phyloP scores from a whole-genome alignment of 2,888 invertebrate genomes.

The Agrochola lychnidis region DNA sequence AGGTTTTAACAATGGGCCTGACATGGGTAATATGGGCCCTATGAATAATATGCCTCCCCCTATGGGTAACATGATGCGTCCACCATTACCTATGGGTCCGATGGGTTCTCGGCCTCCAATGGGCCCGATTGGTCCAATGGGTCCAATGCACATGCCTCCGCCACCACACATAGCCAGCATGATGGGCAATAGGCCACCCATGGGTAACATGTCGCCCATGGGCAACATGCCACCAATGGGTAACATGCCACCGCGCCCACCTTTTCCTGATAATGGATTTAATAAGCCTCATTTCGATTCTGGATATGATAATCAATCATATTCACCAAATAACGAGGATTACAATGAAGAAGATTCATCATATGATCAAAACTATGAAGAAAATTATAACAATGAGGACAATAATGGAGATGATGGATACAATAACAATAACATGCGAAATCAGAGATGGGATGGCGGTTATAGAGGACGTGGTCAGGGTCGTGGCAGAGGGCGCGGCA shows the following conservation, averaged over 20 bases:
- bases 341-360: conserved; percentile 73
- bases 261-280: conserved; percentile 84
- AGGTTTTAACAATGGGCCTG: conserved; percentile 81
- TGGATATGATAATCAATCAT: conserved; percentile 80
- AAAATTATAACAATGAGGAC: conserved; percentile 77
- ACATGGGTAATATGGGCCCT: conserved; percentile 71
- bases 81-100: conserved; percentile 73
- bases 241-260: conserved; percentile 76
- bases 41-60: conserved; percentile 70
- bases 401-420: conserved; percentile 79
- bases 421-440: conserved; percentile 70
- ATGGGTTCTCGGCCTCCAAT: conserved; percentile 68
- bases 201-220: conserved; percentile 77
- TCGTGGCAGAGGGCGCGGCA: conserved; percentile 85
- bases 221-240: conserved; percentile 75
- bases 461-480: conserved; percentile 78
- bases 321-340: conserved; percentile 80
- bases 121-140: conserved; percentile 72
- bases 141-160: conserved; percentile 68
- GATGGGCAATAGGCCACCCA: conserved; percentile 68
- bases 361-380: conserved; percentile 67
- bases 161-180: conserved; percentile 70
- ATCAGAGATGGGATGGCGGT: conserved; percentile 83
- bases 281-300: conserved; percentile 83
- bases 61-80: conserved; percentile 71